A percentile compares a stretch with the other conserved stretches of the same genome.
These are phyloP conservation scores for Limosa lapponica DNA, from an alignment of 2,797 vertebrate genomes.

Conservation along the genomic window DNA sequence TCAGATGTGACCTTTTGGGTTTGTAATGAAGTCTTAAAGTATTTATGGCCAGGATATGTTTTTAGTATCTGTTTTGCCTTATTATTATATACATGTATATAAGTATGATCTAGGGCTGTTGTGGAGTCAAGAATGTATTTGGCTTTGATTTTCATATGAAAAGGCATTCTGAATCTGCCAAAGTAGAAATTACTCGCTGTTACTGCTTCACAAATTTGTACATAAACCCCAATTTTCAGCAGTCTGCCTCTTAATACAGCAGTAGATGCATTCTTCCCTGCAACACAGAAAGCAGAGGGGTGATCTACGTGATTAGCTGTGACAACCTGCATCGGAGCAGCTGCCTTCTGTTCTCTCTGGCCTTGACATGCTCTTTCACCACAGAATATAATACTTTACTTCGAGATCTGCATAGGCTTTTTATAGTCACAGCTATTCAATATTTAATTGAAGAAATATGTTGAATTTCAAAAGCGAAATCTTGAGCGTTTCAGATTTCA, in stretches of 20 bases:
- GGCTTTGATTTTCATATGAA: background rate
- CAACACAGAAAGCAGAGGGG: background rate
- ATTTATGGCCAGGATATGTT: conserved; percentile 13
- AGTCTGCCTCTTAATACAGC: background rate
- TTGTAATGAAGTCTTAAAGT: conserved; percentile 39
- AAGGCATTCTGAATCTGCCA: background rate
- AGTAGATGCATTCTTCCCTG: conserved; percentile 5
- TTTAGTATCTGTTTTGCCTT: conserved; percentile 34
- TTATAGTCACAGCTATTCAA: background rate
- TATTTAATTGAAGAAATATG: conserved; percentile 28
- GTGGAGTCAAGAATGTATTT: background rate
- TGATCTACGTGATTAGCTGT: background rate
- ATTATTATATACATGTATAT: background rate
- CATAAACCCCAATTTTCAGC: background rate
- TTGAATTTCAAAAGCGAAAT: background rate
- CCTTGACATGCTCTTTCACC: background rate
- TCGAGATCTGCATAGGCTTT: background rate
- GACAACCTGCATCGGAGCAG: background rate
- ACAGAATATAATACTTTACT: background rate
- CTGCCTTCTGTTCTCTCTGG: conserved; percentile 7
- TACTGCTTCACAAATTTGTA: background rate
- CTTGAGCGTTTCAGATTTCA: background rate
- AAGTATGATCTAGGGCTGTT: background rate
- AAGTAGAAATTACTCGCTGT: background rate
- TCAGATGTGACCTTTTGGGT: conserved; percentile 41